A percentile compares a stretch with the other conserved stretches of the same genome.
Conservation (phyloP, 2,113 vertebrate genomes). For the Pionites leucogaster region DNA sequence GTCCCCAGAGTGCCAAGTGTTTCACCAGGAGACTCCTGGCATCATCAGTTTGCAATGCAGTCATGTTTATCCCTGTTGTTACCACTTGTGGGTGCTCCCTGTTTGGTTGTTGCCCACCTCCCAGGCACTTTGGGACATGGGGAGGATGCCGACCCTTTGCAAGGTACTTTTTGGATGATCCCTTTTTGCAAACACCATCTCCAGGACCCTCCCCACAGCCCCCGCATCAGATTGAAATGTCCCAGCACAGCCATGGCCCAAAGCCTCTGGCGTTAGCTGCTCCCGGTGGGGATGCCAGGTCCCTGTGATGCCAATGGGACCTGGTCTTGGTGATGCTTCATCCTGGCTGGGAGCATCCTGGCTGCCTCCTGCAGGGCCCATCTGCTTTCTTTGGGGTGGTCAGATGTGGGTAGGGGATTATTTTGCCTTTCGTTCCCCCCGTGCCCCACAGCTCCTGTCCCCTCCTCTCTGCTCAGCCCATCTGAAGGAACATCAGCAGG, state of each 20-base stretch:
- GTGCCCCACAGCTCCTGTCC: not conserved
- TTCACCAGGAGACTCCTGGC: not conserved
- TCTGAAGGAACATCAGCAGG: not conserved
- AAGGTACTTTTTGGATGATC: not conserved
- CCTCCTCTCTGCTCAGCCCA: not conserved
- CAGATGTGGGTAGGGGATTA: not conserved
- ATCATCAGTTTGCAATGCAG: fast-evolving
- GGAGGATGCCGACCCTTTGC: not conserved
- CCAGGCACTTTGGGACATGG: not conserved
- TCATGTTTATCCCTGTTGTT: fast-evolving
- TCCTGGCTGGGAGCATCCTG: not conserved
- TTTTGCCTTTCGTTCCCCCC: not conserved
- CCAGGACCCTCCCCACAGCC: not conserved
- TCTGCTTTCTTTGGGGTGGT: fast-evolving
- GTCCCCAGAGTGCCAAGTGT: not conserved
- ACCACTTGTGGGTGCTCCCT: fast-evolving
- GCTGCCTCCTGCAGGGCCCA: not conserved
- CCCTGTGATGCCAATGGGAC: not conserved
- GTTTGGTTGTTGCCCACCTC: fast-evolving
- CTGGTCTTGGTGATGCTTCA: not conserved
- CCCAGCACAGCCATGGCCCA: not conserved
- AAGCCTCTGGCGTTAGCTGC: not conserved
- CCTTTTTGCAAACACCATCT: not conserved
- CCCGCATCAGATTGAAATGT: not conserved
- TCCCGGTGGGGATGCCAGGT: not conserved